Evolutionary conservation across 2,113 vertebrate species (phyloP), one percentile per base, ranked within the genome.

Genomic region (Cryptomyrus ogoouensis): DNA sequence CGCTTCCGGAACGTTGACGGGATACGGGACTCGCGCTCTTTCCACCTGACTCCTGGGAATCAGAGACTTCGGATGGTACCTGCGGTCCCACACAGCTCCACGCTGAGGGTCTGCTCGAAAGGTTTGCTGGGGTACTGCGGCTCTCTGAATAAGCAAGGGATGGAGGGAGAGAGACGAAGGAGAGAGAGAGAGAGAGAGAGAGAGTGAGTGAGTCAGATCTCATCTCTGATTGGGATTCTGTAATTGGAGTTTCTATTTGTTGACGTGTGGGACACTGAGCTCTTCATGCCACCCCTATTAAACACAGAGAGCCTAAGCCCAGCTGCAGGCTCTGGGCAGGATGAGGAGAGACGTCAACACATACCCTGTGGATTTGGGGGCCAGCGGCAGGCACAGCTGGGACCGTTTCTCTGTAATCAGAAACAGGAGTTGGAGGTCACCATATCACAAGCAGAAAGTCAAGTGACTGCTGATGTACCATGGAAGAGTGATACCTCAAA

Each of bases 71-170:
- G 19, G 35, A 46, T 39, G 24, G 95, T 96, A 99, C 98, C 98
- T 97, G 98, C 98, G 0, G 98, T 99, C 93, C 98, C 98, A 90
- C 98, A 99, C 88, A 99, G 96, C 92, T 99, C 98, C 95, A 99
- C 97, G 0, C 96, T 96, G 93, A 99, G 95, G 88, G 96, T 95
- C 90, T 97, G 97, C 94, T 99, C 98, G 62, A 98, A 99, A 91
- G 94, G 95, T 93, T 97, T 97, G 95, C 95, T 97, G 94, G 93
- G 90, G 91, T 90, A 95, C 93, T 95, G 95, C 1, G 93, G 87
- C 89, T 95, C 95, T 93, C 96, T 96, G 94, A 47, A 85, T 89
- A 85, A 88, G 24, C 88, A 58, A 90, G 77, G 88, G 21, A 89
- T 44, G 77, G 58, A 88, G 83, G 9, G 52, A 49, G 24, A 86